phyloP scores from a whole-genome alignment of 2,113 vertebrate genomes.

The Limnothrissa miodon region DNA sequence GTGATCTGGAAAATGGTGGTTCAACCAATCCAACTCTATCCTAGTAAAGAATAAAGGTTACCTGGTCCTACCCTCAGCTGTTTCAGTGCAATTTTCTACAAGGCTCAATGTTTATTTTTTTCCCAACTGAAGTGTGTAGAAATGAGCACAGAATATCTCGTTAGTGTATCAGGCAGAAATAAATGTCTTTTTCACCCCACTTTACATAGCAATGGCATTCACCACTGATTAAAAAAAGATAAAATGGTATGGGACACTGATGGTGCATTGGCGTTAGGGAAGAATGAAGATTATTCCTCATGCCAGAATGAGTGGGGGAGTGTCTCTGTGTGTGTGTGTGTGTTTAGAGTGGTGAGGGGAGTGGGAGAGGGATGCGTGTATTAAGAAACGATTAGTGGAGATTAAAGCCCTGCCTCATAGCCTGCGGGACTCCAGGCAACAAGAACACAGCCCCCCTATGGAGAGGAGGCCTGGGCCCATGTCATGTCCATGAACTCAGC shows the following conservation, averaged over 20 bases:
- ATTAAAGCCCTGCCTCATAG: constrained; percentile 74
- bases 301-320: constrained; percentile 14
- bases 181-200: too few relatives aligned
- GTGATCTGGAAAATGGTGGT: not conserved
- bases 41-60: not conserved
- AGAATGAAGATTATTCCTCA: constrained; percentile 21
- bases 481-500: constrained; percentile 23
- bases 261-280: constrained; percentile 1
- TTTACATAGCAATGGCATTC: too few relatives aligned
- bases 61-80: not conserved
- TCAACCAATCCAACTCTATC: not conserved
- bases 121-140: too few relatives aligned
- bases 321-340: not conserved
- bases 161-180: too few relatives aligned
- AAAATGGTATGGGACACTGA: too few relatives aligned
- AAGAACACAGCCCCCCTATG: constrained; percentile 57
- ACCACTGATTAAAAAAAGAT: too few relatives aligned
- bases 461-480: constrained; percentile 47
- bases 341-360: constrained; percentile 24
- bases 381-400: constrained; percentile 79
- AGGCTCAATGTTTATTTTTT: not conserved
- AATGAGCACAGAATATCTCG: too few relatives aligned
- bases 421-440: constrained; percentile 64
- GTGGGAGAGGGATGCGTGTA: constrained; percentile 57
- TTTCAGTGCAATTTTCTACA: not conserved